These are phyloP conservation scores for Monoplex corrugatus DNA, from an alignment of 2,888 invertebrate species.

Conservation along the genomic window DNA sequence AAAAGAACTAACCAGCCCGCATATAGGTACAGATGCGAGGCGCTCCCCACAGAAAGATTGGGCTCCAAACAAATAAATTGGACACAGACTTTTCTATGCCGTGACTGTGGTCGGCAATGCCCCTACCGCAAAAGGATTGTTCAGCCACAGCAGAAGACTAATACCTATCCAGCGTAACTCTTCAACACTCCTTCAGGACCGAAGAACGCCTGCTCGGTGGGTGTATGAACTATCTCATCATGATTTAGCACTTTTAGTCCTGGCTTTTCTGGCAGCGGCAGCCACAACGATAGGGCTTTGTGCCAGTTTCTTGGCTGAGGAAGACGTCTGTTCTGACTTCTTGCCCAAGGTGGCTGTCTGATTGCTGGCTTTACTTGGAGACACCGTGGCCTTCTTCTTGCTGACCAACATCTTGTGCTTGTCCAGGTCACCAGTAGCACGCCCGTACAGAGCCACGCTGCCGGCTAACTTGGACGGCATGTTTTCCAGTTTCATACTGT, in stretches of 20 bases:
- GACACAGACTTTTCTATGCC: too few relatives aligned
- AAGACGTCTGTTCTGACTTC: too few relatives aligned
- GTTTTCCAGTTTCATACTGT: neutral
- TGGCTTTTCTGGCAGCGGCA: neutral
- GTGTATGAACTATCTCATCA: neutral
- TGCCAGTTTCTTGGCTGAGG: neutral
- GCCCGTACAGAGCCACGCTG: constrained; percentile 34
- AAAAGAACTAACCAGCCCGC: too few relatives aligned
- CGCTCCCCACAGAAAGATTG: too few relatives aligned
- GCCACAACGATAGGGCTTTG: neutral
- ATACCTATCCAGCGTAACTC: too few relatives aligned
- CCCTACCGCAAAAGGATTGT: too few relatives aligned
- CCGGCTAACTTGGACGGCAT: neutral
- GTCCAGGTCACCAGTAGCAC: neutral
- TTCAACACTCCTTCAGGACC: too few relatives aligned
- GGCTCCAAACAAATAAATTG: too few relatives aligned
- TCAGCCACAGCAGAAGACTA: too few relatives aligned
- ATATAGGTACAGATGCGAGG: too few relatives aligned
- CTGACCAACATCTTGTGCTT: neutral
- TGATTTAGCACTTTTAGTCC: constrained; percentile 9
- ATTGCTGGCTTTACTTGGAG: neutral
- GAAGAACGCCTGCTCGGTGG: neutral
- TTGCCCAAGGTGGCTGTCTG: neutral
- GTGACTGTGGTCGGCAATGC: too few relatives aligned
- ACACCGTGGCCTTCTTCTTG: constrained; percentile 22